phyloP scores from a whole-genome alignment of 2,888 invertebrate species.

The Leptarthrus brevirostris region DNA sequence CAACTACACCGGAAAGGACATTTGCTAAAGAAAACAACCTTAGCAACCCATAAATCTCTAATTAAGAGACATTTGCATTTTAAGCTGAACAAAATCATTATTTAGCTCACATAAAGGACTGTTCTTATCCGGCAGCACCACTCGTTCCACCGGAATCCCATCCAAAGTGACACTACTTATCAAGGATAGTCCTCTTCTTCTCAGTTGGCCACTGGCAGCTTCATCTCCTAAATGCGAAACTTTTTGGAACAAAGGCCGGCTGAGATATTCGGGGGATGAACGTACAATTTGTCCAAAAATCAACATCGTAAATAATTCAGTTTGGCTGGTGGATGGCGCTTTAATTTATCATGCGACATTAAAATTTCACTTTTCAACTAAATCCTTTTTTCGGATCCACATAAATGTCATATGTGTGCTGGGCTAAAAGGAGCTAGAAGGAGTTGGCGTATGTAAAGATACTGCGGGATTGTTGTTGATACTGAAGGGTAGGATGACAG shows the following conservation, averaged over 20 bases:
- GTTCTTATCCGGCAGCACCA: neutral
- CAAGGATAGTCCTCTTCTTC: too few relatives aligned
- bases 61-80: slow-evolving; percentile 45
- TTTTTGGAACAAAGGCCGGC: slow-evolving; percentile 26
- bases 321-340: slow-evolving; percentile 44
- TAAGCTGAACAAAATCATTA: slow-evolving; percentile 21
- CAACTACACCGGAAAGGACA: slow-evolving; percentile 30
- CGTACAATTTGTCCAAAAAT: slow-evolving; percentile 16
- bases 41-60: slow-evolving; percentile 39
- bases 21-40: slow-evolving; percentile 44
- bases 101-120: slow-evolving; percentile 27
- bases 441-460: too few relatives aligned
- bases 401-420: neutral
- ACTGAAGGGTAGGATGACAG: neutral
- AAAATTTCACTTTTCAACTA: slow-evolving; percentile 54
- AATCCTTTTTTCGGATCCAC: slow-evolving; percentile 20
- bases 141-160: neutral
- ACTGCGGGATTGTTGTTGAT: neutral
- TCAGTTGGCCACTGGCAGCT: too few relatives aligned
- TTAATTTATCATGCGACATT: slow-evolving; percentile 54
- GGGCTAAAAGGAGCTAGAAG: neutral
- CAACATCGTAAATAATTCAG: slow-evolving; percentile 51
- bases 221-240: slow-evolving; percentile 7
- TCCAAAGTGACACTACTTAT: neutral
- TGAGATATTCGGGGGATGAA: slow-evolving; percentile 2